A percentile compares a stretch with the other conserved stretches of the same genome.
phyloP scores from a whole-genome alignment of 2,113 vertebrate species.

The Lipotes vexillifer region DNA sequence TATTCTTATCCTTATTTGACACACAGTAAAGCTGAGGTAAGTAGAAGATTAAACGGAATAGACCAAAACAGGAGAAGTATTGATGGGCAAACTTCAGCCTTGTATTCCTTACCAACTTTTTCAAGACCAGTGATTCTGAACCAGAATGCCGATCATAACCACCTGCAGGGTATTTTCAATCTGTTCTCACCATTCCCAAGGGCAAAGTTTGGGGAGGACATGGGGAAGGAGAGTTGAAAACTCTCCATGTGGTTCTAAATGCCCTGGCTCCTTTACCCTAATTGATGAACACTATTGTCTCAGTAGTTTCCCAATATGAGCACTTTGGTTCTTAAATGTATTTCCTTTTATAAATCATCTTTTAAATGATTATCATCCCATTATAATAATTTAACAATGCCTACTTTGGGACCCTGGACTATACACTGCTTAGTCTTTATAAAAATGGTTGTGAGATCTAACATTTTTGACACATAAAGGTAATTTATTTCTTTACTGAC shows the following conservation, averaged over 20 bases:
- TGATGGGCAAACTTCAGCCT: not conserved
- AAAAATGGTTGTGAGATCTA: not conserved
- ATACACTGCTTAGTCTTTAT: not conserved
- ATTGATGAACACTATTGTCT: not conserved
- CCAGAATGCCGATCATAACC: not conserved
- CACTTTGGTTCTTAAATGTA: not conserved
- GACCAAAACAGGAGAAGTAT: not conserved
- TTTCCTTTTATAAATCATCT: not conserved
- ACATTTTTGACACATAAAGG: not conserved
- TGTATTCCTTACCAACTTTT: not conserved
- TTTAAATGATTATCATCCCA: not conserved
- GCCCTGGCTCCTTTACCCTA: not conserved
- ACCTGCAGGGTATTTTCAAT: not conserved
- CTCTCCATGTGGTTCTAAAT: not conserved
- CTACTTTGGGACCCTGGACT: not conserved
- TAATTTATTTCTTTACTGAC: not conserved
- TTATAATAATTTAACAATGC: not conserved
- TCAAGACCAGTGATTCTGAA: not conserved
- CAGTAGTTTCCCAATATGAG: not conserved
- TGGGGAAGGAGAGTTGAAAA: not conserved
- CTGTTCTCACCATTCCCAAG: not conserved
- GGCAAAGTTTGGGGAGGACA: not conserved
- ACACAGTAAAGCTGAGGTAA: not conserved
- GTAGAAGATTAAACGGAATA: not conserved
- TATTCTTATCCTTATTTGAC: conserved; percentile 19